phyloP scores from a whole-genome alignment of 2,113 vertebrate genomes.

The Malurus melanocephalus region DNA sequence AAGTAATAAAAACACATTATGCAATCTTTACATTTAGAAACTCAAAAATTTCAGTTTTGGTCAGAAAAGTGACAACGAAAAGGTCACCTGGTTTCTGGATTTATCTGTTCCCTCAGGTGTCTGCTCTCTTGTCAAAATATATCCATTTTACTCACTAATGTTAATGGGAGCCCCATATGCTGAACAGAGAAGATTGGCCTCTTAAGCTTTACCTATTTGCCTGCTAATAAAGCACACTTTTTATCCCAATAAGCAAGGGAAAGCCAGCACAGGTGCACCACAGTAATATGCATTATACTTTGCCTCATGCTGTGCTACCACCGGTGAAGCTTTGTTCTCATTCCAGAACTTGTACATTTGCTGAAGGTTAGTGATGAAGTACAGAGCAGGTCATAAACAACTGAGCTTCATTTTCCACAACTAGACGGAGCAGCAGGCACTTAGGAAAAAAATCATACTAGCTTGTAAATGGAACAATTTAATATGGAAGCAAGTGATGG shows the following conservation, averaged over 20 bases:
- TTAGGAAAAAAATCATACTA: not conserved
- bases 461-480: constrained; percentile 35
- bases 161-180: not conserved
- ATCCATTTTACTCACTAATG: not conserved
- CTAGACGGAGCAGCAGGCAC: not conserved
- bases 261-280: constrained; percentile 12
- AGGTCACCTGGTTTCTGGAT: not conserved
- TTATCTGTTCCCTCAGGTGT: not conserved
- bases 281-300: not conserved
- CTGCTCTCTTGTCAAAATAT: not conserved
- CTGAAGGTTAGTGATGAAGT: constrained; percentile 28
- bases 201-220: not conserved
- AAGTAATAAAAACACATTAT: not conserved
- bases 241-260: not conserved
- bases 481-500: constrained; percentile 9
- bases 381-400: constrained; percentile 24
- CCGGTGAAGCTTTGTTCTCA: not conserved
- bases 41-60: not conserved
- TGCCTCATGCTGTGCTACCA: not conserved
- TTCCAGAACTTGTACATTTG: constrained; percentile 12
- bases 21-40: not conserved
- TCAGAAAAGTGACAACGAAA: not conserved
- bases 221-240: not conserved
- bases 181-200: not conserved
- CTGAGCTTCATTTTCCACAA: constrained; percentile 17